phyloP scores from a whole-genome alignment of 1,140 invertebrate genomes.

The Phocides pigmalion region DNA sequence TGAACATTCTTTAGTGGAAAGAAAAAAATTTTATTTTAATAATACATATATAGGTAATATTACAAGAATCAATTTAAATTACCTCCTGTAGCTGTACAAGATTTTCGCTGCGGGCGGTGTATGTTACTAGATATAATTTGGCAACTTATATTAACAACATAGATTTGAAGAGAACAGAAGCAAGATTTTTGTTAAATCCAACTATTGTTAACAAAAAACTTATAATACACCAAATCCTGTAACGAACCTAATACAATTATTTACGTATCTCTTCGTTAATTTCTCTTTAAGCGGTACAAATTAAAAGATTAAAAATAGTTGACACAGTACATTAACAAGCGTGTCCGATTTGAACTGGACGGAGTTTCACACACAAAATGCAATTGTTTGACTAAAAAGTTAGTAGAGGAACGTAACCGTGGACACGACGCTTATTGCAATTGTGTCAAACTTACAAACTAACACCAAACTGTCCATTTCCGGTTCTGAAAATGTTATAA shows the following conservation, averaged over 20 bases:
- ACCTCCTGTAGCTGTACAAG: slow-evolving; percentile 8
- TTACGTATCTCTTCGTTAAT: slow-evolving; percentile 68
- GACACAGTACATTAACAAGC: slow-evolving; percentile 63
- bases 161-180: not conserved
- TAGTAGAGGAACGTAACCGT: slow-evolving; percentile 61
- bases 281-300: slow-evolving; percentile 70
- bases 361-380: slow-evolving; percentile 67
- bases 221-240: slow-evolving; percentile 47
- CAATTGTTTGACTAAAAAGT: slow-evolving; percentile 55
- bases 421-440: slow-evolving; percentile 42
- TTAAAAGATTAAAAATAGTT: slow-evolving; percentile 72
- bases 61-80: not conserved
- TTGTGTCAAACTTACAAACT: slow-evolving; percentile 35
- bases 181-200: slow-evolving; percentile 26
- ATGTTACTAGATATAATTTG: slow-evolving; percentile 5
- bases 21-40: not conserved
- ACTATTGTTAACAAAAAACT: too few relatives aligned
- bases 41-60: not conserved
- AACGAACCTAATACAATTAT: slow-evolving; percentile 55
- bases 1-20: not conserved
- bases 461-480: slow-evolving; percentile 14
- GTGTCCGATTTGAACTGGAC: slow-evolving; percentile 61
- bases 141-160: not conserved
- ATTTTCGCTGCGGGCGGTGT: slow-evolving; percentile 10
- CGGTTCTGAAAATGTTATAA: slow-evolving; percentile 4